phyloP scores from a whole-genome alignment of 2,888 invertebrate genomes.

The Periphyllus acericola region DNA sequence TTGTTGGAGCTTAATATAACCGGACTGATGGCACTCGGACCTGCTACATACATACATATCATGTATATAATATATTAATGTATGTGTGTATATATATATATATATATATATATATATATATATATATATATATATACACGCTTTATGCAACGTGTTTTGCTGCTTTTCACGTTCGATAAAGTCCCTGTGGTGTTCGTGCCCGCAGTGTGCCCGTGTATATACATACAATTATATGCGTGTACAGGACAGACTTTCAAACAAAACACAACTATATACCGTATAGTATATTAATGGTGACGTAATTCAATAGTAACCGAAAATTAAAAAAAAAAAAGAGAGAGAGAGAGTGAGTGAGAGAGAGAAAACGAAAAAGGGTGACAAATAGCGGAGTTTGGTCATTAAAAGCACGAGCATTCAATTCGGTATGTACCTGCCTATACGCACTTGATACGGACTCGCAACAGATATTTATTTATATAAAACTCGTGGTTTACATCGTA shows the following conservation, averaged over 20 bases:
- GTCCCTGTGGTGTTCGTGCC: constrained; percentile 23
- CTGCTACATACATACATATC: background rate
- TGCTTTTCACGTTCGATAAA: constrained; percentile 48
- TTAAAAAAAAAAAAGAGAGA: background rate
- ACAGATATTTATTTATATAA: background rate
- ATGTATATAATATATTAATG: background rate
- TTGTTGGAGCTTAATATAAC: constrained; percentile 52
- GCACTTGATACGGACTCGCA: background rate
- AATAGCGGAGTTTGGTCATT: background rate
- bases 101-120: background rate
- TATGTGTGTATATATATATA: too few relatives aligned
- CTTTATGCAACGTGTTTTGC: constrained; percentile 29
- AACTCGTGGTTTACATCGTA: background rate
- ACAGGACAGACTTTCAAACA: constrained; percentile 33
- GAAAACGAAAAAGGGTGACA: background rate
- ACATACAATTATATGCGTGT: background rate
- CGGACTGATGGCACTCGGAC: constrained; percentile 50
- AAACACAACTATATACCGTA: constrained; percentile 33
- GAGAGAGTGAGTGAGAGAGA: background rate
- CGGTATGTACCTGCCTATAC: background rate
- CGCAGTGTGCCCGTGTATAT: background rate
- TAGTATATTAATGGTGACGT: constrained; percentile 1
- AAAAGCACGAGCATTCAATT: background rate
- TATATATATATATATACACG: background rate
- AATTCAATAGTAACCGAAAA: constrained; percentile 6